These are phyloP conservation scores for Apodemus agrarius DNA, from an alignment of 2,797 vertebrate species.

Conservation along the genomic window DNA sequence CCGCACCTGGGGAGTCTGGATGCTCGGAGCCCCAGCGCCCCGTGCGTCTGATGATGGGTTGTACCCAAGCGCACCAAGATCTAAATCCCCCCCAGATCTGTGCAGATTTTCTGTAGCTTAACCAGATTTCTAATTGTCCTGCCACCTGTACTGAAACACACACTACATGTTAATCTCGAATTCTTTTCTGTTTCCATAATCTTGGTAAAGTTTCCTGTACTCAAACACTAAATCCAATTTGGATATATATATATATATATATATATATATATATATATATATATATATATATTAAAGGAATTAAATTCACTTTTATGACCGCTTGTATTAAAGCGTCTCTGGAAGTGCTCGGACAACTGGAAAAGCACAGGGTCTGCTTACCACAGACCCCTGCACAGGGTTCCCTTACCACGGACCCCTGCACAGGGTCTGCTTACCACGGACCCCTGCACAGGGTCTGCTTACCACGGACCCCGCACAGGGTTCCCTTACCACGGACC, in stretches of 20 bases:
- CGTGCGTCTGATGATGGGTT: slow-evolving; percentile 74
- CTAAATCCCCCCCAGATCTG: slow-evolving; percentile 79
- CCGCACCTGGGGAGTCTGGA: slow-evolving; percentile 64
- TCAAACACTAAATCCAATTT: slow-evolving; percentile 83
- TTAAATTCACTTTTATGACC: slow-evolving; percentile 64
- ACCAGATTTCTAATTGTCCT: slow-evolving; percentile 80
- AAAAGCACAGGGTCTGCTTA: neutral
- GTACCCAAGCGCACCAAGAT: slow-evolving; percentile 52
- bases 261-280: neutral
- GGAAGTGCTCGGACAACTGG: neutral
- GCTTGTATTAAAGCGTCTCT: neutral
- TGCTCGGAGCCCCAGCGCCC: slow-evolving; percentile 11
- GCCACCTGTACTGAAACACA: slow-evolving; percentile 77
- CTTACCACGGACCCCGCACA: neutral
- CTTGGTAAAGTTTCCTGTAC: slow-evolving; percentile 82
- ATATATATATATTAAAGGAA: slow-evolving; percentile 1
- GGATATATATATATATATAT: neutral
- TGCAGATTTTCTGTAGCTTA: slow-evolving; percentile 78
- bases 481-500: neutral
- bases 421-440: neutral
- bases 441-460: neutral
- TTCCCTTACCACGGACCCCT: neutral
- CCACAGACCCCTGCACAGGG: neutral
- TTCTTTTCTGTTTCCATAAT: slow-evolving; percentile 84
- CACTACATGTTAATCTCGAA: slow-evolving; percentile 81